Conservation (phyloP, 2,888 invertebrate genomes). For the Lasius platythorax region DNA sequence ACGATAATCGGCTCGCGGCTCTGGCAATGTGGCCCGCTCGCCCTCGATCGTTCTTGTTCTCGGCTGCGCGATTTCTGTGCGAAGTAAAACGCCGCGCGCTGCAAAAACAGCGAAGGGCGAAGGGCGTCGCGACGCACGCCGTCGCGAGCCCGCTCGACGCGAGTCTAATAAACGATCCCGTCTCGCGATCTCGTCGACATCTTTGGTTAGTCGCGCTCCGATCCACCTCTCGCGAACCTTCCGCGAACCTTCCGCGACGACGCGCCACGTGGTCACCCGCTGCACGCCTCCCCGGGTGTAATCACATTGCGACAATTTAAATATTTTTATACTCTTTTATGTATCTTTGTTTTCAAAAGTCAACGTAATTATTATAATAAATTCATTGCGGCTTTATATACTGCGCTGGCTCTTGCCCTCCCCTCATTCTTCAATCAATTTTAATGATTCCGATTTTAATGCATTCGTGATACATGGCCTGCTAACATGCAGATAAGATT, state of each 20-base stretch:
- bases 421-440: too few relatives aligned
- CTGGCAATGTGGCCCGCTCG: slow-evolving; percentile 79
- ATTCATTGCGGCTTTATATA: too few relatives aligned
- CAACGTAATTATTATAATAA: too few relatives aligned
- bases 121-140: not conserved
- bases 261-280: slow-evolving; percentile 51
- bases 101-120: too few relatives aligned
- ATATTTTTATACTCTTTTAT: too few relatives aligned
- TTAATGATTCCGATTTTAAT: not conserved
- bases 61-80: not conserved
- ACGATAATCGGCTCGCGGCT: slow-evolving; percentile 71
- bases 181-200: not conserved
- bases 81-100: slow-evolving; percentile 43
- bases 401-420: too few relatives aligned
- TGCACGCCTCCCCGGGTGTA: slow-evolving; percentile 33
- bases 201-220: slow-evolving; percentile 50
- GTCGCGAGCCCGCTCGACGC: not conserved
- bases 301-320: not conserved
- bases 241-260: slow-evolving; percentile 40
- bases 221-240: slow-evolving; percentile 12
- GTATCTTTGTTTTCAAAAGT: too few relatives aligned
- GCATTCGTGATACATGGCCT: not conserved
- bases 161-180: too few relatives aligned
- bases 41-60: slow-evolving; percentile 64
- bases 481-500: not conserved